These are phyloP conservation scores for Cenopis cana DNA, from an alignment of 2,888 invertebrate genomes.

Conservation along the genomic window DNA sequence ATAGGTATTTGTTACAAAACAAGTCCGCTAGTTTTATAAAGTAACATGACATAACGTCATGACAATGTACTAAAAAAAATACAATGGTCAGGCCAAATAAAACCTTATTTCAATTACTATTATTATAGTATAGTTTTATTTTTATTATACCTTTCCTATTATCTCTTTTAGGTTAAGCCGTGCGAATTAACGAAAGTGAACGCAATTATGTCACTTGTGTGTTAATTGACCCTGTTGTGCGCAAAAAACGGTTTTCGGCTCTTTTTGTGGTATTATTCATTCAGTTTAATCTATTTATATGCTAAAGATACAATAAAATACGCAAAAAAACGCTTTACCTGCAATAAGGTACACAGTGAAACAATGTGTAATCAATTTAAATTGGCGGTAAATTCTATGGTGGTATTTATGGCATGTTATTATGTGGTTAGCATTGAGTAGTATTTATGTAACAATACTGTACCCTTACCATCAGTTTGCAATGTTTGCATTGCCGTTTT, in stretches of 20 bases:
- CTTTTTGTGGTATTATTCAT: constrained; percentile 7
- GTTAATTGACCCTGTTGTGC: not conserved
- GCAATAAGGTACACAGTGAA: not conserved
- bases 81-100: not conserved
- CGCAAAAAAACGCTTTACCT: not conserved
- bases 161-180: not conserved
- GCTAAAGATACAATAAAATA: not conserved
- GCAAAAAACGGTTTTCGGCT: not conserved
- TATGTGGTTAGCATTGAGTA: not conserved
- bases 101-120: not conserved
- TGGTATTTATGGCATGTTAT: not conserved
- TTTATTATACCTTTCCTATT: not conserved
- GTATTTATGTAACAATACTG: not conserved
- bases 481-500: too few species aligned
- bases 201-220: constrained; percentile 8
- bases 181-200: constrained; percentile 24
- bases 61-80: too few species aligned
- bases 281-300: constrained; percentile 8
- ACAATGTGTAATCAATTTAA: constrained; percentile 6
- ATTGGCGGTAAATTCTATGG: constrained; percentile 4
- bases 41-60: too few species aligned
- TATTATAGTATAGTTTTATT: too few species aligned
- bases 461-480: too few species aligned
- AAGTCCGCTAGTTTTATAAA: too few species aligned
- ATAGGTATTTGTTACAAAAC: too few species aligned